These are phyloP conservation scores for Mus pahari DNA, from an alignment of 2,113 vertebrate species.

Conservation along the genomic window DNA sequence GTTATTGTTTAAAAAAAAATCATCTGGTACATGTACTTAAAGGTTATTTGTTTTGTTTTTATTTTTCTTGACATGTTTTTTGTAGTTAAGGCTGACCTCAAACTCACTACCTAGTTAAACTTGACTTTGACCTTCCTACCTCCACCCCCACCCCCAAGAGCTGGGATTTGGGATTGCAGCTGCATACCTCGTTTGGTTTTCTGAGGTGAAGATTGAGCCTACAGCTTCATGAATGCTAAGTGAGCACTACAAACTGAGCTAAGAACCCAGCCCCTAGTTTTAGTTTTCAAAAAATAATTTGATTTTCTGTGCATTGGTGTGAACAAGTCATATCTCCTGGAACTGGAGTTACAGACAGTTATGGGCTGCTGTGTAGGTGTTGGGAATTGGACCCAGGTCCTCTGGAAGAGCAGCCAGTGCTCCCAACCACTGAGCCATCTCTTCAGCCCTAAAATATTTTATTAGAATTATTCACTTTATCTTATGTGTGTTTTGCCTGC, in stretches of 20 bases:
- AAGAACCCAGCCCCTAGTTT: background rate
- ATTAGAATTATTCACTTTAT: background rate
- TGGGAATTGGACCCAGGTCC: background rate
- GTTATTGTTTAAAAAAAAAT: background rate
- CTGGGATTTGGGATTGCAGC: background rate
- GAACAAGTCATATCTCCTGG: background rate
- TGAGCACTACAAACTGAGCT: background rate
- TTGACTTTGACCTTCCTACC: background rate
- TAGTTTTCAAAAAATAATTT: background rate
- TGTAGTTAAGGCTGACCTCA: background rate
- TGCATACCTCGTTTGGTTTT: background rate
- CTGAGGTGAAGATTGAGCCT: background rate
- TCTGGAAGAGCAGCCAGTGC: background rate
- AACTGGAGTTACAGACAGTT: background rate
- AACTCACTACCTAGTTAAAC: background rate
- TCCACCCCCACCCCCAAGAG: background rate
- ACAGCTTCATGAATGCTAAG: background rate
- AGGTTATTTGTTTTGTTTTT: background rate
- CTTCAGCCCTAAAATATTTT: background rate
- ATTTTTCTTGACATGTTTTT: background rate
- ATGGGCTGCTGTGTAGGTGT: background rate
- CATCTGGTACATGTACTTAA: constrained; percentile 30
- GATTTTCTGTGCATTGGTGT: background rate
- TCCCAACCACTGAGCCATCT: background rate
- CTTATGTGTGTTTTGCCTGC: background rate